Evolutionary conservation across 2,113 vertebrate genomes (phyloP), one percentile per base, ranked within the genome.

Genomic region (Pungitius pungitius): DNA sequence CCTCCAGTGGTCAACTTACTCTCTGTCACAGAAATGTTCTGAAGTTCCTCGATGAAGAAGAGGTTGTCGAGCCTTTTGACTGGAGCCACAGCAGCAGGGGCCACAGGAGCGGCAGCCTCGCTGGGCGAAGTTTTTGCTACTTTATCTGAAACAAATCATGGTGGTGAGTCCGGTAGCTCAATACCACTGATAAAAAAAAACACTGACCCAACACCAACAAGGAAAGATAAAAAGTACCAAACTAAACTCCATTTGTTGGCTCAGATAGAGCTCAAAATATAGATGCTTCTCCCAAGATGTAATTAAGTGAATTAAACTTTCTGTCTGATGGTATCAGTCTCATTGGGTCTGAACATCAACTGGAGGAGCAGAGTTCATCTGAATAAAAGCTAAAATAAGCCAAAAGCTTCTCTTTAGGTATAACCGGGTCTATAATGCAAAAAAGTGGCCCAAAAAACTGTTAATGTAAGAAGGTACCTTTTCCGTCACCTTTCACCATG

Each of bases 11-110:
- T 61, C 37, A 12, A 61, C 58, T 96, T 94, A 99, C 97, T 99
- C 94, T 98, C 97, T 65, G 90, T 66, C 7, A 96, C 88, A 72
- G 94, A 94, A 83, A 95, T 76, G 59, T 86, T 95, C 85, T 94
- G 94, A 73, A 95, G 96, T 77, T 98, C 96, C 75, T 97, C 95
- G 4, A 98, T 95, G 60, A 99, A 99, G 90, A 96, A 99, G 62
- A 98, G 93, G 65, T 95, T 97, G 80, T 96, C 96, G 1, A 96
- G 94, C 33, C 93, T 81, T 54, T 94, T 96, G 64, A 86, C 92
- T 37, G 95, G 94, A 68, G 90, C 89, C 1, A 88, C 82, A 78
- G 93, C 91, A 33, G 73, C 77, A 0, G 69, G 1, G 14, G 49
- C 22, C 6, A 22, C 49, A 66, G 90, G 92, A 78, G 93, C 91